Conservation (phyloP, 37 sponge, comb jelly and placozoan genomes). For the Chondrilla cf. caribensis region DNA sequence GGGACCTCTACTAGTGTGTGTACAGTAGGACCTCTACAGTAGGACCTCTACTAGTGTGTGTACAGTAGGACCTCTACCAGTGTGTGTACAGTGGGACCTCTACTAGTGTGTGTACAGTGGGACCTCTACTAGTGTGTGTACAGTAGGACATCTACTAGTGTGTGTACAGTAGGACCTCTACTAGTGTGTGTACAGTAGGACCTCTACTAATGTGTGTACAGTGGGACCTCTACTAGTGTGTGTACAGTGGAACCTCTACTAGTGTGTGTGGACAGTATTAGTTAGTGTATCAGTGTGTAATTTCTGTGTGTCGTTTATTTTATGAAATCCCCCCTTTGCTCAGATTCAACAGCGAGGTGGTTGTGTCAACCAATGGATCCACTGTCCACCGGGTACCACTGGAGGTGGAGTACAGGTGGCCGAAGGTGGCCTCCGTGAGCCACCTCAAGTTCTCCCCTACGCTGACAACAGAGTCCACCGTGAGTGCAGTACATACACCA, state of each 20-base stretch:
- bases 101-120: neutral
- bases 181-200: neutral
- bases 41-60: no score
- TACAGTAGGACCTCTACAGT: no score
- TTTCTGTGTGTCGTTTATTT: no score
- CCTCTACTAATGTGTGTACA: no score
- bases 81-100: neutral
- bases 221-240: no score
- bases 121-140: no score
- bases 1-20: no score
- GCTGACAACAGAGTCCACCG: neutral
- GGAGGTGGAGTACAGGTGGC: slow-evolving; percentile 9
- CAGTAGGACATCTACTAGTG: neutral
- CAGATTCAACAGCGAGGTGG: neutral
- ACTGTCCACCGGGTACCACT: neutral
- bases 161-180: neutral
- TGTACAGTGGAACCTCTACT: no score
- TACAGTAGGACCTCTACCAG: no score
- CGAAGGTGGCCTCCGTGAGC: neutral
- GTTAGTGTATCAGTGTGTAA: no score
- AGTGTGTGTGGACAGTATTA: neutral
- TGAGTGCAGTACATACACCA: neutral
- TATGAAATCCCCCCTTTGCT: neutral
- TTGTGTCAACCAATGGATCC: slow-evolving; percentile 6
- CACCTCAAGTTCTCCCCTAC: slow-evolving; percentile 15